A percentile compares a stretch with the other conserved stretches of the same genome.
Conservation (phyloP, 2,797 vertebrate genomes). For the Chrysocyon brachyurus region DNA sequence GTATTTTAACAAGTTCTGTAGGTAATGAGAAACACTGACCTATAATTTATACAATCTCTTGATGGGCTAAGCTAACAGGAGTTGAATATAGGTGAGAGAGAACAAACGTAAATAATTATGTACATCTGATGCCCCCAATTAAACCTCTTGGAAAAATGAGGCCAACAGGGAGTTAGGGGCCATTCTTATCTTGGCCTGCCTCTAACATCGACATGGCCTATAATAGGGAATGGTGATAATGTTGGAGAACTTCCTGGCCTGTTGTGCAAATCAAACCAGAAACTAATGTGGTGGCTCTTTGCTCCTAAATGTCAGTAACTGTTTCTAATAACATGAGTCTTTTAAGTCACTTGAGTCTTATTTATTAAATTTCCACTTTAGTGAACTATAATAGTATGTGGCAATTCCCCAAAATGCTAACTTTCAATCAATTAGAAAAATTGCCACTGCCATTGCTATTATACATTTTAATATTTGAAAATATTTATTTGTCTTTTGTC, state of each 20-base stretch:
- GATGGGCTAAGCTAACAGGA: neutral
- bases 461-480: constrained; percentile 54
- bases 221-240: neutral
- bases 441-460: neutral
- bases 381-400: neutral
- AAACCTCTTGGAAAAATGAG: neutral
- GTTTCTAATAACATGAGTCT: constrained; percentile 3
- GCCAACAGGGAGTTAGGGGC: neutral
- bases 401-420: neutral
- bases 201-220: neutral
- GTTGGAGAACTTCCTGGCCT: neutral
- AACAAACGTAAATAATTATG: neutral
- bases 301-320: neutral
- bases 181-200: neutral
- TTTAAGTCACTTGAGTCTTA: neutral
- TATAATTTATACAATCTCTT: neutral
- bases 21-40: neutral
- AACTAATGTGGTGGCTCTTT: neutral
- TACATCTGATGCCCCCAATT: neutral
- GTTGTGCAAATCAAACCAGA: neutral
- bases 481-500: constrained; percentile 39
- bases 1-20: neutral
- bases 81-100: neutral
- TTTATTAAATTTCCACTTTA: constrained; percentile 40
- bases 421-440: constrained; percentile 21